These are phyloP conservation scores for Lophius americanus DNA, from an alignment of 2,797 vertebrate genomes.

Conservation along the genomic window DNA sequence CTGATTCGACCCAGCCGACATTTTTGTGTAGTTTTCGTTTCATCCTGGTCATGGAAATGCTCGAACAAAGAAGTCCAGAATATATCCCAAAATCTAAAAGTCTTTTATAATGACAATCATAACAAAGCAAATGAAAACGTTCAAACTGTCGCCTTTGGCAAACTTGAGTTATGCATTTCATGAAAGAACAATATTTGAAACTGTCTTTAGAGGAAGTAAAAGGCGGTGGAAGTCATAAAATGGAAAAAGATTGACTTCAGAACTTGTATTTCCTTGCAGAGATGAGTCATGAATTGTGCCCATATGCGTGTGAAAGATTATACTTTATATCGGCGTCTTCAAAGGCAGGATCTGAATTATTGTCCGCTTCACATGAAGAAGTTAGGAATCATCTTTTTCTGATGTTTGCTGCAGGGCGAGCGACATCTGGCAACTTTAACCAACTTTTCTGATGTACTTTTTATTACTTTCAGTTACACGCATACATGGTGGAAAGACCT, in stretches of 20 bases:
- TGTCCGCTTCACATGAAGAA: constrained; percentile 20
- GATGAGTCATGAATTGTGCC: constrained; percentile 23
- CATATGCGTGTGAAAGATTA: constrained; percentile 22
- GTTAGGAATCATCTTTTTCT: constrained; percentile 23
- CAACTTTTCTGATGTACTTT: background rate
- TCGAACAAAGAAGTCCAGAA: too few relatives aligned
- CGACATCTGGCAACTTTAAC: background rate
- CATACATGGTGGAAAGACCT: too few relatives aligned
- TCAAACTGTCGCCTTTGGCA: constrained; percentile 18
- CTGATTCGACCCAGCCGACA: too few relatives aligned
- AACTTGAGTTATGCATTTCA: background rate
- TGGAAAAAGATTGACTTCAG: constrained; percentile 23
- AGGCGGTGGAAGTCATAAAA: constrained; percentile 1
- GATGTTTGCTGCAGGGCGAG: constrained; percentile 12
- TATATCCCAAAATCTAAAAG: background rate
- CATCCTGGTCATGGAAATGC: too few relatives aligned
- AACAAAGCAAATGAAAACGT: constrained; percentile 30
- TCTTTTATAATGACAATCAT: constrained; percentile 11
- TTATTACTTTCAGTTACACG: background rate
- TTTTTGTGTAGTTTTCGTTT: too few relatives aligned
- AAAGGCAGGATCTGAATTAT: constrained; percentile 34
- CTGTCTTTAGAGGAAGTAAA: constrained; percentile 3
- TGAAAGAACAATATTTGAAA: constrained; percentile 15
- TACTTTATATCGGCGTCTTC: constrained; percentile 29
- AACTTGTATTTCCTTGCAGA: constrained; percentile 26